Evolutionary conservation across 1,140 invertebrate genomes (phyloP).

Genomic region (Arctopsyche grandis): DNA sequence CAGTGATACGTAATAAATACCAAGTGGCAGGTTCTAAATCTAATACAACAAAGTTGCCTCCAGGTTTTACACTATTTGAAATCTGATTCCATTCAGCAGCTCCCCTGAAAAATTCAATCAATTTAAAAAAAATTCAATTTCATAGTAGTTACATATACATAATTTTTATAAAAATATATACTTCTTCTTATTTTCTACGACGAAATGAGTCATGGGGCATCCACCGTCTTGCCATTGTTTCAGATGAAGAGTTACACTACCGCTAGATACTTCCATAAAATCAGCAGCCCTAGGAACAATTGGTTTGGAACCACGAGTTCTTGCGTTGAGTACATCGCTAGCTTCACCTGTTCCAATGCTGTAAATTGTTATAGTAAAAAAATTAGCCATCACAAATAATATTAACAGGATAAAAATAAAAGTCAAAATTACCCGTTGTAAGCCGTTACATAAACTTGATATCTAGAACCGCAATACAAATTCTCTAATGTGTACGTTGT

Average conservation of each 20-base stretch:
- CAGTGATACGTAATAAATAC: conserved; percentile 91
- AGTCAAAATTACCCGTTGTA: conserved; percentile 79
- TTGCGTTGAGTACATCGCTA: conserved; percentile 85
- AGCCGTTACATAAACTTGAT: conserved; percentile 90
- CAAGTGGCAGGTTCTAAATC: conserved; percentile 93
- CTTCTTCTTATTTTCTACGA: conserved; percentile 95
- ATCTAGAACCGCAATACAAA: conserved; percentile 89
- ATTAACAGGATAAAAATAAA: conserved; percentile 1
- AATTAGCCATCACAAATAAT: not conserved
- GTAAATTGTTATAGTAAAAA: conserved; percentile 34
- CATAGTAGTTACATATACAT: conserved; percentile 57
- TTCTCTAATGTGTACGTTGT: conserved; percentile 88
- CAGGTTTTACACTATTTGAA: conserved; percentile 90
- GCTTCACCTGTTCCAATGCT: conserved; percentile 91
- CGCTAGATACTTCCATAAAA: conserved; percentile 92
- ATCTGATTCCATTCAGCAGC: conserved; percentile 92
- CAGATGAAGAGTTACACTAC: conserved; percentile 90
- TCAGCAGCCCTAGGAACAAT: conserved; percentile 88
- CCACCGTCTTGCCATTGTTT: conserved; percentile 94
- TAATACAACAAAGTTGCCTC: conserved; percentile 89
- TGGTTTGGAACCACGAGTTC: conserved; percentile 89
- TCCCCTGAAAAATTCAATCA: conserved; percentile 65
- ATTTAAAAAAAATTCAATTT: conserved; percentile 39
- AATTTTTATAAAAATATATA: conserved; percentile 80
- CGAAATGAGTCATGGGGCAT: conserved; percentile 95